Evolutionary conservation across 2,888 invertebrate genomes (phyloP).

Genomic region (Nineta flava): DNA sequence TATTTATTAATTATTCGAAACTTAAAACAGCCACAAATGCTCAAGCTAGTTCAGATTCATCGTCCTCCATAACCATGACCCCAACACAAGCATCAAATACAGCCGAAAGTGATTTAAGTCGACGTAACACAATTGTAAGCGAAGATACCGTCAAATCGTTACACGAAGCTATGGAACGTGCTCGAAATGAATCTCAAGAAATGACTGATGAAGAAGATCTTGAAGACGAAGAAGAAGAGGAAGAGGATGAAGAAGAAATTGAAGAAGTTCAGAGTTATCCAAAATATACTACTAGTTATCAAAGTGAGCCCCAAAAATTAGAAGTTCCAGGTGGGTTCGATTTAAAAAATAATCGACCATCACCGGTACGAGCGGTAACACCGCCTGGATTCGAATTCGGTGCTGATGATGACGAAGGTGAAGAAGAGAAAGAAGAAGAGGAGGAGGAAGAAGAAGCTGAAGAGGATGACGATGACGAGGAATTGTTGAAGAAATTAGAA

Average conservation of each 20-base stretch:
- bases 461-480: conserved; percentile 49
- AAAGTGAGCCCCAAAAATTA: neutral
- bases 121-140: conserved; percentile 13
- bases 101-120: conserved; percentile 10
- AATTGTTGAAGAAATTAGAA: conserved; percentile 50
- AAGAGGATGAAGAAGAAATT: conserved; percentile 32
- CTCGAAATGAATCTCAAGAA: conserved; percentile 20
- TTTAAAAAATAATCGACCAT: neutral
- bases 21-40: no score
- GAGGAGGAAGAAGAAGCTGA: conserved; percentile 12
- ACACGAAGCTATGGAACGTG: conserved; percentile 19
- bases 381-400: conserved; percentile 16
- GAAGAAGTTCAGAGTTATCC: conserved; percentile 31
- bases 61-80: conserved; percentile 7
- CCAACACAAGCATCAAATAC: conserved; percentile 16
- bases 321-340: neutral
- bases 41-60: no score
- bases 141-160: conserved; percentile 20
- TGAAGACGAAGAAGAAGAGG: conserved; percentile 32
- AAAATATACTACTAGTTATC: conserved; percentile 6
- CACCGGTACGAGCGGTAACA: neutral
- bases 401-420: conserved; percentile 30
- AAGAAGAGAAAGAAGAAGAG: conserved; percentile 6
- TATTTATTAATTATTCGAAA: no score
- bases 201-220: conserved; percentile 26